Conservation (phyloP, 1,140 invertebrate genomes). For the Ridgeia piscesae region DNA sequence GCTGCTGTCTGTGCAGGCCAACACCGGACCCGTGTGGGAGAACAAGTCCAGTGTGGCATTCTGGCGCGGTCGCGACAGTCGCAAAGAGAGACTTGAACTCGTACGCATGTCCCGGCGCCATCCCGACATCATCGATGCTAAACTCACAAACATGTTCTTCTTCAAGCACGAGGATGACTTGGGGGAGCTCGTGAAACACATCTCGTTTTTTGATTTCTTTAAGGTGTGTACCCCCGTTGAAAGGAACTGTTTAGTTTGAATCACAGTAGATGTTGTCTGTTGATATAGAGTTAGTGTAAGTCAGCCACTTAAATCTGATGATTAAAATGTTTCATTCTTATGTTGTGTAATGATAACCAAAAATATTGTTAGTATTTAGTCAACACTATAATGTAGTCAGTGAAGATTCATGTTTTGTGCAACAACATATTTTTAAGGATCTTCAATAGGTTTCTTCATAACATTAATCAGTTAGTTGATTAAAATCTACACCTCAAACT, state of each 20-base stretch:
- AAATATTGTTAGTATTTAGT: background rate
- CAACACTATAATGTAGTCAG: background rate
- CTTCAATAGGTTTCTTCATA: background rate
- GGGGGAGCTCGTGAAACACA: constrained; percentile 78
- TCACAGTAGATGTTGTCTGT: background rate
- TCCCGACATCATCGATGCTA: constrained; percentile 84
- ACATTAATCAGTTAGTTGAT: background rate
- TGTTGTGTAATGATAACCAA: background rate
- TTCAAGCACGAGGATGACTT: constrained; percentile 79
- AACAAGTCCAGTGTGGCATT: constrained; percentile 77
- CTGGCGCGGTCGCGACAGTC: constrained; percentile 90
- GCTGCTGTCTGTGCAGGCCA: constrained; percentile 85
- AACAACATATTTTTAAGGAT: background rate
- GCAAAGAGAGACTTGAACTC: constrained; percentile 74
- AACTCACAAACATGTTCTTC: constrained; percentile 96
- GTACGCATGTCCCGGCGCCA: constrained; percentile 76
- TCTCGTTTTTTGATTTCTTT: constrained; percentile 95
- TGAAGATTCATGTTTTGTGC: background rate
- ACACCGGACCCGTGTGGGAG: constrained; percentile 72
- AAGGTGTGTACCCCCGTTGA: constrained; percentile 67
- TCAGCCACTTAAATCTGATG: background rate
- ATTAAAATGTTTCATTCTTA: background rate
- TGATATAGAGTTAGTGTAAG: background rate
- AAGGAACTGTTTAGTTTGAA: background rate
- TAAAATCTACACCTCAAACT: background rate